Evolutionary conservation across 2,113 vertebrate species (phyloP).

Genomic region (Nannobrachium achirus): DNA sequence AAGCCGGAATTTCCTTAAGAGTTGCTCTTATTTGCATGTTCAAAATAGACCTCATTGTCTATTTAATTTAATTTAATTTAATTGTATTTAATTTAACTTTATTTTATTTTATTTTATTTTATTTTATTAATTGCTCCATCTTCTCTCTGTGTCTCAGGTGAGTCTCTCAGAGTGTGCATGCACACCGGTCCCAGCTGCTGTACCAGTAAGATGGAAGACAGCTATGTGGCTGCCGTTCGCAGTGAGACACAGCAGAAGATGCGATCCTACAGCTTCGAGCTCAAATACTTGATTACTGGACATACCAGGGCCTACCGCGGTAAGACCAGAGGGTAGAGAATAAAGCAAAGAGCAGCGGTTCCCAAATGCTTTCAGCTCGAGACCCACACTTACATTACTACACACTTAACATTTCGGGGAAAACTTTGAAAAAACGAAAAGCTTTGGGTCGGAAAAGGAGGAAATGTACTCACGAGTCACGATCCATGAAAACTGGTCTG

Average conservation of each 20-base stretch:
- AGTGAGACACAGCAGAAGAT: slow-evolving; percentile 87
- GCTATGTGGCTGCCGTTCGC: slow-evolving; percentile 86
- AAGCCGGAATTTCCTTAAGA: too few species aligned
- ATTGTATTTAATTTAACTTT: too few species aligned
- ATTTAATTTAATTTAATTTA: too few species aligned
- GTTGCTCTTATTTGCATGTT: too few species aligned
- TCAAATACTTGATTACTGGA: slow-evolving; percentile 86
- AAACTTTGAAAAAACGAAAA: too few species aligned
- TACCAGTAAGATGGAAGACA: slow-evolving; percentile 91
- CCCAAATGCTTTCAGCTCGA: neutral
- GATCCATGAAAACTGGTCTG: too few species aligned
- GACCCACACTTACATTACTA: neutral
- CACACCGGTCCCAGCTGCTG: slow-evolving; percentile 87
- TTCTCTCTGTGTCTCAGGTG: slow-evolving; percentile 68
- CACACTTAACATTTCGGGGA: too few species aligned
- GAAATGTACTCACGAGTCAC: too few species aligned
- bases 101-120: too few species aligned
- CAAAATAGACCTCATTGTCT: too few species aligned
- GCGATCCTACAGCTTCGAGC: slow-evolving; percentile 87
- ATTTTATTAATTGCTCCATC: too few species aligned
- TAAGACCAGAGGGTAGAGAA: slow-evolving; percentile 52
- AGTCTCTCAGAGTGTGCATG: slow-evolving; percentile 86
- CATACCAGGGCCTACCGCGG: slow-evolving; percentile 86
- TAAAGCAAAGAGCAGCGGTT: neutral
- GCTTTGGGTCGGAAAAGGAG: too few species aligned